Conservation (phyloP, 1,140 invertebrate species). For the Chymomyza costata region DNA sequence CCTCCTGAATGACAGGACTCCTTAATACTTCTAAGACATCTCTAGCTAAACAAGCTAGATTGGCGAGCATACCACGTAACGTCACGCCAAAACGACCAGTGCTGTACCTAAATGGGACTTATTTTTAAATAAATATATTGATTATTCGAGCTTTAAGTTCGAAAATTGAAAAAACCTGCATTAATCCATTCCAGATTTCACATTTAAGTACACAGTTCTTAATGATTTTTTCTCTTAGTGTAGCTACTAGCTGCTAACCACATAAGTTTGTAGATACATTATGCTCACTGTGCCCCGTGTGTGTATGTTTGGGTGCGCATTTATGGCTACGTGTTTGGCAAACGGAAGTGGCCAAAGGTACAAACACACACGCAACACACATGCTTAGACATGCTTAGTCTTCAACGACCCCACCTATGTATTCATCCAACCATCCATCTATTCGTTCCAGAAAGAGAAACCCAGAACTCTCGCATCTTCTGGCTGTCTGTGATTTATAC, state of each 20-base stretch:
- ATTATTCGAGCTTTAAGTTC: too few species aligned
- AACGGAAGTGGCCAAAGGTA: constrained; percentile 64
- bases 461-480: constrained; percentile 2
- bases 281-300: constrained; percentile 15
- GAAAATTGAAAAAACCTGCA: too few species aligned
- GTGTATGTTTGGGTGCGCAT: constrained; percentile 30
- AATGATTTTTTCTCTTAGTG: constrained; percentile 24
- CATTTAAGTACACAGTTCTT: too few species aligned
- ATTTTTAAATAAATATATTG: too few species aligned
- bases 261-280: constrained; percentile 56
- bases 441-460: constrained; percentile 5
- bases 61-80: too few species aligned
- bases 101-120: too few species aligned
- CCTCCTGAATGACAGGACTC: too few species aligned
- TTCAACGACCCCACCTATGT: constrained; percentile 22
- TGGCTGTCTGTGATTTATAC: constrained; percentile 66
- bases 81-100: too few species aligned
- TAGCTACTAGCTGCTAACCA: constrained; percentile 56
- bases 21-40: too few species aligned
- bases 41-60: too few species aligned
- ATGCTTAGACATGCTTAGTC: too few species aligned
- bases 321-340: constrained; percentile 72
- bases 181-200: too few species aligned
- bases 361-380: constrained; percentile 26
- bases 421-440: neutral